A percentile compares a stretch with the other conserved stretches of the same genome.
phyloP scores from a whole-genome alignment of 2,113 vertebrate genomes.

The Anser cygnoides region DNA sequence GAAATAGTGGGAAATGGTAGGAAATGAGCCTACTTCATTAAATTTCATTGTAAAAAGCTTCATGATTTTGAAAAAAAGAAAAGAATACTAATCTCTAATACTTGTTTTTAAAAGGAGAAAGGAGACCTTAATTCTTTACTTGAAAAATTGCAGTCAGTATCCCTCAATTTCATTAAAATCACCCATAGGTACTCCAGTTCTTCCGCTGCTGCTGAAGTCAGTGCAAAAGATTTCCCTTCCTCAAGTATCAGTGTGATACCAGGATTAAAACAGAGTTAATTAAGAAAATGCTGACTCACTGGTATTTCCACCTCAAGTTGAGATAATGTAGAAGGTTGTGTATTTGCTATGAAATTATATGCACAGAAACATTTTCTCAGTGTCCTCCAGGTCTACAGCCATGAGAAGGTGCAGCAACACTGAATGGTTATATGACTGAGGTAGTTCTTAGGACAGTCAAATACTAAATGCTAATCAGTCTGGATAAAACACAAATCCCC shows the following conservation, averaged over 20 bases:
- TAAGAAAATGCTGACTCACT: not conserved
- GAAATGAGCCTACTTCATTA: not conserved
- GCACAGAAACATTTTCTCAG: not conserved
- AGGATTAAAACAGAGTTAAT: not conserved
- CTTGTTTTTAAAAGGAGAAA: not conserved
- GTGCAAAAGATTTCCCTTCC: not conserved
- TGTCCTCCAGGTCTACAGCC: not conserved
- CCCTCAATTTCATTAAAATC: not conserved
- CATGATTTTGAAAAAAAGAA: not conserved
- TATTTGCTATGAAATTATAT: not conserved
- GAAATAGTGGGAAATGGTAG: not conserved
- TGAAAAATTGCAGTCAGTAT: not conserved
- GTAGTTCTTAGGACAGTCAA: not conserved
- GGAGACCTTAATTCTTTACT: not conserved
- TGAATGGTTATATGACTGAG: not conserved
- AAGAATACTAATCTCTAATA: not conserved
- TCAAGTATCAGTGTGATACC: not conserved
- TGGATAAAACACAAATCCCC: not conserved
- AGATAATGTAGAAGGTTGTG: not conserved
- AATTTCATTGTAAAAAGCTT: not conserved
- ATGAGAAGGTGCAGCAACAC: not conserved
- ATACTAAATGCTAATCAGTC: no score
- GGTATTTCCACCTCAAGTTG: not conserved
- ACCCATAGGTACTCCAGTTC: not conserved
- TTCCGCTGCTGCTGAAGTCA: not conserved